Conservation (phyloP, 2,113 vertebrate genomes). For the Pelobates fuscus region DNA sequence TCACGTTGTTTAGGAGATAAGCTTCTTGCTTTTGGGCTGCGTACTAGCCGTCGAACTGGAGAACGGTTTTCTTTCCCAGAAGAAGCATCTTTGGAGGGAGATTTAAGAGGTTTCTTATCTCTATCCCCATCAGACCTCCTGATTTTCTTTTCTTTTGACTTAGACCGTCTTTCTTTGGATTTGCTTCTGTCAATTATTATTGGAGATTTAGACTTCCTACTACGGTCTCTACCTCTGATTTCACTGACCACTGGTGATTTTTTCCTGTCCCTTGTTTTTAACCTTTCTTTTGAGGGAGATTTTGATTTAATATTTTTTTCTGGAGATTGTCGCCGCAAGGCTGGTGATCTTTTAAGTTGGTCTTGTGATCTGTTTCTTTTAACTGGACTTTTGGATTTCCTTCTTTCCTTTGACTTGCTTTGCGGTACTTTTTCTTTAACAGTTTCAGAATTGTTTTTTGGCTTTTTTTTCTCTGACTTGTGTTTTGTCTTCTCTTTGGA, state of each 20-base stretch:
- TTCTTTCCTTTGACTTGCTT: slow-evolving; percentile 88
- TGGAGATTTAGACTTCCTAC: slow-evolving; percentile 80
- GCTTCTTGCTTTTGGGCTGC: slow-evolving; percentile 80
- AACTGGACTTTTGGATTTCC: slow-evolving; percentile 78
- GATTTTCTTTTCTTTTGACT: slow-evolving; percentile 80
- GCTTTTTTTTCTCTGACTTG: slow-evolving; percentile 86
- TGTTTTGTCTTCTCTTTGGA: slow-evolving; percentile 86
- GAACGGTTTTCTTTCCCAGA: slow-evolving; percentile 97
- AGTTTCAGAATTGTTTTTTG: slow-evolving; percentile 67
- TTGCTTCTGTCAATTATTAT: slow-evolving; percentile 70
- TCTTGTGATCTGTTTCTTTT: slow-evolving; percentile 83
- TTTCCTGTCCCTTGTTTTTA: slow-evolving; percentile 71
- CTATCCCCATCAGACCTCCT: slow-evolving; percentile 79
- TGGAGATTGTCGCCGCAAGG: slow-evolving; percentile 70
- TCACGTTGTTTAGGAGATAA: slow-evolving; percentile 85
- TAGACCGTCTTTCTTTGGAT: slow-evolving; percentile 77
- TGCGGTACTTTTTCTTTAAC: slow-evolving; percentile 74
- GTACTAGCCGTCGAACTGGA: slow-evolving; percentile 77
- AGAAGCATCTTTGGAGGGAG: slow-evolving; percentile 94
- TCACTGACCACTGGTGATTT: slow-evolving; percentile 74
- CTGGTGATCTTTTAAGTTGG: slow-evolving; percentile 71
- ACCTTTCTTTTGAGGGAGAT: slow-evolving; percentile 68
- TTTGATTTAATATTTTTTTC: slow-evolving; percentile 74
- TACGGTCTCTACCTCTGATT: slow-evolving; percentile 77
- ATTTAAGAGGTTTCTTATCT: slow-evolving; percentile 89